A percentile compares a stretch with the other conserved stretches of the same genome.
These are phyloP conservation scores for Mallotus villosus DNA, from an alignment of 2,797 vertebrate species.

Conservation along the genomic window DNA sequence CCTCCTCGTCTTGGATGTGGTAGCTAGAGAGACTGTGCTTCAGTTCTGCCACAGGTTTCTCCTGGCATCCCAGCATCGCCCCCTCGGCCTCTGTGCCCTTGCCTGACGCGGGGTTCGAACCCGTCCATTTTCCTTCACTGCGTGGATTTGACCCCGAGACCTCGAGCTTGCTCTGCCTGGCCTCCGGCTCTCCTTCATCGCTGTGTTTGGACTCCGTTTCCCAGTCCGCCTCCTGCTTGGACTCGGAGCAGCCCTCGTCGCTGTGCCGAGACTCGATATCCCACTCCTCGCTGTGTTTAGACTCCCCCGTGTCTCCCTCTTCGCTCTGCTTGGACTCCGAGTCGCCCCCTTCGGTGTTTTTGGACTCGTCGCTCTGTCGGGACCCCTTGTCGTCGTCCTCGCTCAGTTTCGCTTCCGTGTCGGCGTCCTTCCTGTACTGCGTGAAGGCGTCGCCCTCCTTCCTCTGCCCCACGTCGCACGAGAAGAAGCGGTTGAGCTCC, in stretches of 20 bases:
- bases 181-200: slow-evolving; percentile 64
- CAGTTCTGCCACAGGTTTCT: slow-evolving; percentile 57
- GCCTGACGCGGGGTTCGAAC: slow-evolving; percentile 34
- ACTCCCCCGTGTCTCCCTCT: slow-evolving; percentile 71
- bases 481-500: slow-evolving; percentile 89
- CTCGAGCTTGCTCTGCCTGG: slow-evolving; percentile 32
- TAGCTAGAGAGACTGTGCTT: slow-evolving; percentile 64
- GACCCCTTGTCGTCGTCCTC: slow-evolving; percentile 68
- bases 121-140: slow-evolving; percentile 52
- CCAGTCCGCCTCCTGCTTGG: slow-evolving; percentile 63
- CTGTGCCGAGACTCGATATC: slow-evolving; percentile 72
- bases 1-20: slow-evolving; percentile 62
- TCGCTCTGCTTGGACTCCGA: slow-evolving; percentile 67
- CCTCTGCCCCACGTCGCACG: slow-evolving; percentile 70
- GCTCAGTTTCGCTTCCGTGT: slow-evolving; percentile 48
- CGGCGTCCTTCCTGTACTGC: slow-evolving; percentile 48
- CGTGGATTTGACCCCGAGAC: slow-evolving; percentile 29
- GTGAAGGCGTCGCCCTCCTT: slow-evolving; percentile 65
- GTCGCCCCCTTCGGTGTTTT: slow-evolving; percentile 34
- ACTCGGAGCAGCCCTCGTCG: slow-evolving; percentile 63
- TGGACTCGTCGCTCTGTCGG: slow-evolving; percentile 63
- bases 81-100: slow-evolving; percentile 32
- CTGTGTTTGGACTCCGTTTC: slow-evolving; percentile 63
- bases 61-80: slow-evolving; percentile 34
- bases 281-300: slow-evolving; percentile 75